Base-by-base conservation (phyloP, 2,113 vertebrate genomes). In the Eclectus roratus region DNA sequence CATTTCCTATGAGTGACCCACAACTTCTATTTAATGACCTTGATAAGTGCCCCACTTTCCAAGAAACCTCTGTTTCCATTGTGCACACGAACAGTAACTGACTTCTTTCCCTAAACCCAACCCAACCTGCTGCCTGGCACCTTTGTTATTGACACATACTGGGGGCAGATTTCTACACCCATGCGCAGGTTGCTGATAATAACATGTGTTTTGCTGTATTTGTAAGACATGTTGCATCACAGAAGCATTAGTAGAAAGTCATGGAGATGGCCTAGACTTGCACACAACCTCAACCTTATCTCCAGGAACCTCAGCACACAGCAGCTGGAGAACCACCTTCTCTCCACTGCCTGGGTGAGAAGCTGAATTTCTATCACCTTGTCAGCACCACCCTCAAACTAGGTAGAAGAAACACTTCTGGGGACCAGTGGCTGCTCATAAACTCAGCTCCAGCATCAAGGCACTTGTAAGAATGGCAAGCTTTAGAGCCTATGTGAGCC, bases 171-270 rank as follows among this genome's bases (percentile, higher is more conserved):
- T 39, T 64, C 33, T 21, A 15, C 9, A 41, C 6, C 47, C 33
- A 13, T 3, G 13, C 55, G 18, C 7, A n/a, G 13, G 15, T 53
- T 41, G 76, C 11, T 13, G 37, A 84, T 81, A 33, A 7, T 14
- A 64, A 25, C 2, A 3, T 1, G 27, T 37, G 13, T 6, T 70
- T 80, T 82, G 6, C 53, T 85, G 47, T 37, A n/a, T 71, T 76
- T 46, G 23, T 46, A 55, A 33, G 55, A 46, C 18, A 5, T 41
- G 28, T n/a, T 33, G n/a, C n/a, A 41, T 43, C 0, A 0, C 18
- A 27, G 50, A 71, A 46, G 15, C 16, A 10, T 61, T 10, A 63
- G 19, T 24, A 77, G 56, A 44, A 72, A 61, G 70, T 21, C 31
- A 46, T 53, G 0, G 1, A n/a, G 84, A 52, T 18, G 20, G 7